phyloP scores from a whole-genome alignment of 2,113 vertebrate genomes.

The Oostethus manadensis region DNA sequence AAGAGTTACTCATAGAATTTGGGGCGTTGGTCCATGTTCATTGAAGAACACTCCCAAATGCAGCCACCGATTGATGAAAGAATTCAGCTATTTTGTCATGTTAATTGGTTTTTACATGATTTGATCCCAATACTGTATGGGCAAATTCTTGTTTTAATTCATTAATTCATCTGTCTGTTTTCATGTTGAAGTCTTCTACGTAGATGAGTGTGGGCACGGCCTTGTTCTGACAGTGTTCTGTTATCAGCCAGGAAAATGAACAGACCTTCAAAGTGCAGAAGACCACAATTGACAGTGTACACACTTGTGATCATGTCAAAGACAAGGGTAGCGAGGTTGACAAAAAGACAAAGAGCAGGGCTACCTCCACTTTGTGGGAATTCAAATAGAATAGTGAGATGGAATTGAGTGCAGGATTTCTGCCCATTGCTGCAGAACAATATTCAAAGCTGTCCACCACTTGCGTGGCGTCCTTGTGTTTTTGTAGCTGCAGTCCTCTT shows the following conservation, averaged over 20 bases:
- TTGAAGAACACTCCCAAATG: background rate
- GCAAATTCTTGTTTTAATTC: background rate
- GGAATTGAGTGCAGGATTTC: conserved; percentile 33
- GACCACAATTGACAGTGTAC: conserved; percentile 20
- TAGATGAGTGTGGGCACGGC: conserved; percentile 14
- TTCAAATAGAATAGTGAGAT: conserved; percentile 38
- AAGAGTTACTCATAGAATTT: no score
- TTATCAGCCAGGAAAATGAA: conserved; percentile 42
- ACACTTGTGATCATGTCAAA: conserved; percentile 43
- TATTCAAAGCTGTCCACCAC: conserved; percentile 43
- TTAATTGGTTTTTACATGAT: no score
- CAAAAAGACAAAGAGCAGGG: conserved; percentile 60
- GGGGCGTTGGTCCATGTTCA: background rate
- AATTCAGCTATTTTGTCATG: no score
- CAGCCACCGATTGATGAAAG: no score
- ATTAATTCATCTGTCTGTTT: background rate
- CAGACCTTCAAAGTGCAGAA: conserved; percentile 49
- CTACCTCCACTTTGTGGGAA: conserved; percentile 36
- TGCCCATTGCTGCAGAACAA: conserved; percentile 34
- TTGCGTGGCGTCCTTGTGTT: conserved; percentile 30
- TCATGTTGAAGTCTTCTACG: no score
- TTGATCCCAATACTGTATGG: background rate
- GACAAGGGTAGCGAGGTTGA: conserved; percentile 40
- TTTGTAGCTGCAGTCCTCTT: conserved; percentile 14
- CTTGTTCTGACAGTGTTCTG: conserved; percentile 1